Evolutionary conservation across 2,113 vertebrate genomes (phyloP), one percentile per base, ranked within the genome.

Genomic region (Gorilla gorilla): DNA sequence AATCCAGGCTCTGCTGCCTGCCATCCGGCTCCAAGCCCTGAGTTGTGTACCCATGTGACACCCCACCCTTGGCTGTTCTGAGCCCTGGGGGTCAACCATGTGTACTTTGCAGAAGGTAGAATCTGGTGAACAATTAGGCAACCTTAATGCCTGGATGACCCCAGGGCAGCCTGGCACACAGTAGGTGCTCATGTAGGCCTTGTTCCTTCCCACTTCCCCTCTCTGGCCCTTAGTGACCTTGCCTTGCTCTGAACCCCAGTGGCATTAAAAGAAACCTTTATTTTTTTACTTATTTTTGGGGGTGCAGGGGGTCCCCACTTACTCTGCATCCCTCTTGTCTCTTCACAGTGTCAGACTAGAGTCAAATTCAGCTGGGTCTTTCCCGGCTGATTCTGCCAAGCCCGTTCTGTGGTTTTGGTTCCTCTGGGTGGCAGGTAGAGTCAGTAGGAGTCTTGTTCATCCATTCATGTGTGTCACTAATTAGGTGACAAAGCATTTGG

Each of bases 41-140:
- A 30, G 61, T 64, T 32, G 61, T 64, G 27, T 64, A 64, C 3
- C 13, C 23, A 14, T 14, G 10, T 1, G 9, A 3, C 11, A 20
- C 55, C 4, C 23, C 0, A 13, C 30, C 5, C 30, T 32, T 43
- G 80, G 55, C 40, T 38, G 23, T 68, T 32, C 43, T 89, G 43
- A 64, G 38, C 17, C 20, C 23, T 4, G 8, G 27, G 48, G 10
- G 5, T 38, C 10, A 0, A 20, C 27, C 4, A 3, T n/a, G 5
- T 14, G 17, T 18, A 22, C 52, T n/a, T 43, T 48, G 4, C 18
- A 0, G 1, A 16, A 7, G 50, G 30, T 61, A 1, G 8, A n/a
- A 13, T 8, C 32, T 50, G 38, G 43, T 8, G 40, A 38, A n/a
- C 20, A 18, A 2, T 40, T 7, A 61, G 70, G 18, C 25, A 3